Evolutionary conservation across 2,113 vertebrate species (phyloP).

Genomic region (Cephalophus harveyi): DNA sequence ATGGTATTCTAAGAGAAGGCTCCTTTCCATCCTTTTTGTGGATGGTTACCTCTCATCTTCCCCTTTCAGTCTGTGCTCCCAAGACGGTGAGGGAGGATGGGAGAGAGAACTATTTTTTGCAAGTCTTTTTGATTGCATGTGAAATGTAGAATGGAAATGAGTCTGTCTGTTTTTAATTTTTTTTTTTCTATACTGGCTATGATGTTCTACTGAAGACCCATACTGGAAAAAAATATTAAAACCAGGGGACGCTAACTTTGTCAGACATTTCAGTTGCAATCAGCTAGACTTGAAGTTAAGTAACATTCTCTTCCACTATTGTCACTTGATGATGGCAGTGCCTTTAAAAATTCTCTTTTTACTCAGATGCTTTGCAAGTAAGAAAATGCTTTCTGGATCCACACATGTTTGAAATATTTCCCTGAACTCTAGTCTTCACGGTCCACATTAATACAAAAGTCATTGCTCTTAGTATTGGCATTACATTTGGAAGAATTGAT

Average conservation of each 20-base stretch:
- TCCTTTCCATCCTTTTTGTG: conserved; percentile 29
- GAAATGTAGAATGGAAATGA: conserved; percentile 66
- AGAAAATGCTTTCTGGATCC: conserved; percentile 62
- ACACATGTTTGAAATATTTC: conserved; percentile 62
- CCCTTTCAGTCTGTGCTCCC: neutral
- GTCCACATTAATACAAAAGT: conserved; percentile 50
- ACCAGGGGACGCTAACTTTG: conserved; percentile 53
- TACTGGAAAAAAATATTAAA: conserved; percentile 69
- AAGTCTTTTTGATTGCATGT: conserved; percentile 58
- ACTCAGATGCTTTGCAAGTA: conserved; percentile 51
- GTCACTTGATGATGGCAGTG: conserved; percentile 49
- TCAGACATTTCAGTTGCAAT: conserved; percentile 59
- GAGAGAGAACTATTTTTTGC: conserved; percentile 17
- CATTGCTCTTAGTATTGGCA: conserved; percentile 35
- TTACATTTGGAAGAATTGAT: conserved; percentile 33
- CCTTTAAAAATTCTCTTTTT: conserved; percentile 66
- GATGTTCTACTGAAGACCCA: conserved; percentile 53
- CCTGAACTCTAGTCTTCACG: conserved; percentile 60
- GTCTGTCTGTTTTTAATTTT: conserved; percentile 65
- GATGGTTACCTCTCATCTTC: conserved; percentile 19
- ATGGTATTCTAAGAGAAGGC: neutral
- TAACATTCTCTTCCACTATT: conserved; percentile 56
- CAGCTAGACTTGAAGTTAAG: conserved; percentile 56
- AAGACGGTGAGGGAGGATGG: neutral
- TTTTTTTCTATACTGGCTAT: conserved; percentile 51